These are phyloP conservation scores for Psophia crepitans DNA, from an alignment of 2,113 vertebrate species.

Conservation along the genomic window DNA sequence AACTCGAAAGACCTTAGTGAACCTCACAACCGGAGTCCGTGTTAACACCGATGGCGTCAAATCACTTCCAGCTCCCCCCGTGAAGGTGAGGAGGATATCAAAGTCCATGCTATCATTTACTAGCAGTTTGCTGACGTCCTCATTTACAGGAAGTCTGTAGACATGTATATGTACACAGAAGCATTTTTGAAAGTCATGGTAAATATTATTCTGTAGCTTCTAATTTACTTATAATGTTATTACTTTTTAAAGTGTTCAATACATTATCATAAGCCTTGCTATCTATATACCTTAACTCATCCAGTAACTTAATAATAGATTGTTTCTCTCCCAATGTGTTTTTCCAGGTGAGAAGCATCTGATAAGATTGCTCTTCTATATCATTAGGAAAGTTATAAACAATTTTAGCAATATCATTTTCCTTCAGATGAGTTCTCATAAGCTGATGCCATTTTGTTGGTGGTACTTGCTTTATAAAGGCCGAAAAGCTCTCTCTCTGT, in stretches of 20 bases:
- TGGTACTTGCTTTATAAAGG: background rate
- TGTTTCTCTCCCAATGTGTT: background rate
- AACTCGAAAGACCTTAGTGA: background rate
- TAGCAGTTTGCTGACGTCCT: background rate
- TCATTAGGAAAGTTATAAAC: background rate
- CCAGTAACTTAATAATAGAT: background rate
- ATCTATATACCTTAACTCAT: background rate
- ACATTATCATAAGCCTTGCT: background rate
- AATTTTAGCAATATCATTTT: background rate
- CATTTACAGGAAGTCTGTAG: background rate
- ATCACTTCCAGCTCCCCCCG: background rate
- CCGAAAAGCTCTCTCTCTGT: background rate
- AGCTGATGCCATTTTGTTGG: background rate
- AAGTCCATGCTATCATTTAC: background rate
- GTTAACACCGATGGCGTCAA: accelerated
- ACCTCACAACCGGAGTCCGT: background rate
- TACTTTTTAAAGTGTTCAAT: background rate
- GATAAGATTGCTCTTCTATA: background rate
- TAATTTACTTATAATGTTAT: background rate
- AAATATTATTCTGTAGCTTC: background rate
- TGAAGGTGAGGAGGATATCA: background rate
- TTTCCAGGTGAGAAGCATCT: background rate
- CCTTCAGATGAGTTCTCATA: background rate
- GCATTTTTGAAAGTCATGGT: background rate
- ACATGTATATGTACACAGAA: background rate